Base-by-base conservation (phyloP, 1,140 invertebrate genomes). In the Telenomus remus region DNA sequence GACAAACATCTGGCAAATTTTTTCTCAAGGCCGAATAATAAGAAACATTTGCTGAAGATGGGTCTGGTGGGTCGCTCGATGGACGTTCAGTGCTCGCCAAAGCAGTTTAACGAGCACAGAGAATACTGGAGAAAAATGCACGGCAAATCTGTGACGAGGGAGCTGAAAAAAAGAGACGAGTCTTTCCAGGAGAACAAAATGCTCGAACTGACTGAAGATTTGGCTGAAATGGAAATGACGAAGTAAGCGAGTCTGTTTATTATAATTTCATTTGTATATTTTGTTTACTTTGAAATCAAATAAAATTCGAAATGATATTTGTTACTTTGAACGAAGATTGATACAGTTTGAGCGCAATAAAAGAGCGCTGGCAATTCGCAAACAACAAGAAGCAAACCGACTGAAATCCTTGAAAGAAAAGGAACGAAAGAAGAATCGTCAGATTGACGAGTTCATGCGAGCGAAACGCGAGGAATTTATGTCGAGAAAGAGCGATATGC, bases 21-120 rank as follows among this genome's bases (percentile, higher is more conserved):
- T 69, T 87, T 87, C 64, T 69, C 63, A 0, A 66, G 63, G 11
- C 70, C 81, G 5, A 60, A 44, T 35, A 83, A 80, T 33, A 53
- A 76, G 6, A 64, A 70, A n/a, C 64, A 70, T 51, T 59, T 87
- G 42, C 44, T 83, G 3, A 79, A 86, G 39, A 57, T 79, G 15
- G 86, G 83, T 8, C 73, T 88, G 0, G 44, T 89, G 6, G 85
- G 79, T 1, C 51, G 78, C 7, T 47, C 81, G 27, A 47, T 85
- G n/a, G 77, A 88, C 11, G 87, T 82, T 0, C 81, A 78, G 10
- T 89, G 87, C 59, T 81, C 81, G 0, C 46, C 84, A 4, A 80
- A 80, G 8, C 82, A 88, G 19, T 88, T 85, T 16, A 89, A 89
- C 16, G 64, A 68, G 14, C 87, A 87, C 12, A 81, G 87, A 51